Evolutionary conservation across 2,888 invertebrate species (phyloP).

Genomic region (Chaitophorus viminalis): DNA sequence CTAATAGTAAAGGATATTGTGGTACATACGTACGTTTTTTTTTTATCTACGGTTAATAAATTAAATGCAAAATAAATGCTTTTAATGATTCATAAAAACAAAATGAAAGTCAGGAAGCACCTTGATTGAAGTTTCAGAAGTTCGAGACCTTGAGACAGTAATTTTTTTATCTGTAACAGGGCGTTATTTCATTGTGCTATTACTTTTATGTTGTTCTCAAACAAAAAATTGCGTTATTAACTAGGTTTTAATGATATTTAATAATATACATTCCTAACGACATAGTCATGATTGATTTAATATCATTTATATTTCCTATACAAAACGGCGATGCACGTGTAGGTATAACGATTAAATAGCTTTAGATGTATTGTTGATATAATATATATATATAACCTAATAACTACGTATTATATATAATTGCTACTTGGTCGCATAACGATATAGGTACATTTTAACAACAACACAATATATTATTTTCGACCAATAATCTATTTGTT

Average conservation of each 20-base stretch:
- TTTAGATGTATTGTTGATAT: too few species aligned
- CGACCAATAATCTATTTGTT: too few species aligned
- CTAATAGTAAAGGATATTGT: too few species aligned
- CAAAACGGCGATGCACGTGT: too few species aligned
- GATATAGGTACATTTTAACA: too few species aligned
- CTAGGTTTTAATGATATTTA: neutral
- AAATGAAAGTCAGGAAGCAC: slow-evolving; percentile 39
- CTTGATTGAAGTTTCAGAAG: slow-evolving; percentile 26
- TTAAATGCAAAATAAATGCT: neutral
- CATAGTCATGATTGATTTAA: neutral
- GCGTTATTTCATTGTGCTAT: slow-evolving; percentile 3
- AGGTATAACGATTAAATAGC: too few species aligned
- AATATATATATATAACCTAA: too few species aligned
- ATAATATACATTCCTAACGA: neutral
- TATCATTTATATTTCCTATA: neutral
- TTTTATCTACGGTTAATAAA: neutral
- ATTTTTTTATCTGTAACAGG: neutral
- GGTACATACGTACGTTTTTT: neutral
- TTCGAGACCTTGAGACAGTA: slow-evolving; percentile 37
- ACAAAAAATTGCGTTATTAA: neutral
- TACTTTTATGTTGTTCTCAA: slow-evolving; percentile 27
- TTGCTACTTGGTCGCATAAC: too few species aligned
- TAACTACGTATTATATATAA: too few species aligned
- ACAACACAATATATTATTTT: too few species aligned
- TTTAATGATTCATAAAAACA: neutral